Percentiles rank a stretch among this genome's conserved stretches.
Conservation (phyloP, 2,797 vertebrate species). For the Eupleurogrammus muticus region DNA sequence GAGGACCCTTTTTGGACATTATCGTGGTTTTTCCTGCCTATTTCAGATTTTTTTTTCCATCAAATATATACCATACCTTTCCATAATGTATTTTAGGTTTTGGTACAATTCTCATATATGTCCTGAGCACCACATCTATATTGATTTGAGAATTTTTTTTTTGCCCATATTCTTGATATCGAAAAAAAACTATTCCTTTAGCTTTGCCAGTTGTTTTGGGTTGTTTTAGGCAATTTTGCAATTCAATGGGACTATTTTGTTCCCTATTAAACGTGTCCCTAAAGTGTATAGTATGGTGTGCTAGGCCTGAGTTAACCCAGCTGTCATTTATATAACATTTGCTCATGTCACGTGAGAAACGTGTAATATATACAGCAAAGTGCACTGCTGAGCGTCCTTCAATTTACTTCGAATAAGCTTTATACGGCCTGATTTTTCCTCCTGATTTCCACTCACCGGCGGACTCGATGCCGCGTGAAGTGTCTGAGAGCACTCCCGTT, state of each 20-base stretch:
- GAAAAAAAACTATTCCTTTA: background rate
- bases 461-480: constrained; percentile 55
- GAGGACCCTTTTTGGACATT: background rate
- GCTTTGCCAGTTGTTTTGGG: background rate
- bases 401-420: constrained; percentile 3
- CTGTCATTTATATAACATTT: background rate
- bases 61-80: no score
- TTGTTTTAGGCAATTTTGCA: background rate
- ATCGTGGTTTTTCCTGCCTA: background rate
- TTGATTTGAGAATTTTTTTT: background rate
- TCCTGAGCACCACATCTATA: no score
- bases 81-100: background rate
- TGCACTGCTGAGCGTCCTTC: background rate
- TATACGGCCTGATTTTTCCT: background rate
- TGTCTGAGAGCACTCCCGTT: constrained; percentile 46
- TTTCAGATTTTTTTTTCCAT: no score
- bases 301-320: background rate
- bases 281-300: background rate
- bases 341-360: background rate
- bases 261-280: no score
- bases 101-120: background rate
- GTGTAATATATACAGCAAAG: background rate
- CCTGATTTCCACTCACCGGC: constrained; percentile 56
- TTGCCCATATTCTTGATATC: background rate
- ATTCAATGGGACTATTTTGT: no score